These are phyloP conservation scores for Pteropus alecto DNA, from an alignment of 2,113 vertebrate species.

Conservation along the genomic window DNA sequence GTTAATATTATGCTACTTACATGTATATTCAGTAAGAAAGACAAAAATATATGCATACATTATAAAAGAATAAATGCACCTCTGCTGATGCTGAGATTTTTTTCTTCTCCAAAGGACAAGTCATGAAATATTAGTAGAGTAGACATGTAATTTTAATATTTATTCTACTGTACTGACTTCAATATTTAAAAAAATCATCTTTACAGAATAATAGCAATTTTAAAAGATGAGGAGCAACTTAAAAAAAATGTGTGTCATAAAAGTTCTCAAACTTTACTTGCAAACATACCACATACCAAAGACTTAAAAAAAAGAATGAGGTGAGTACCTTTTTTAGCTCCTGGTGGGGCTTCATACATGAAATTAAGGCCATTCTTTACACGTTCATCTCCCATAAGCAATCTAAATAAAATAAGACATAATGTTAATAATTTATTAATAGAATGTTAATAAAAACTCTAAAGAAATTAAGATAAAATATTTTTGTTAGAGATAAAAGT, in stretches of 20 bases:
- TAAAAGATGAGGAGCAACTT: constrained; percentile 5
- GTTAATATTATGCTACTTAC: background rate
- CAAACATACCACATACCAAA: background rate
- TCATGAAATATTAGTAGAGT: background rate
- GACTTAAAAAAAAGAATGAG: background rate
- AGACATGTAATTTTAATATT: constrained; percentile 40
- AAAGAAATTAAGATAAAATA: background rate
- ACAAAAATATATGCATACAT: background rate
- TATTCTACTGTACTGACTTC: background rate
- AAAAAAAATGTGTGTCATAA: background rate
- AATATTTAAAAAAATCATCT: background rate
- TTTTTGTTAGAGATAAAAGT: constrained; percentile 4
- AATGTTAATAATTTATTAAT: background rate
- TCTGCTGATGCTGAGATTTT: background rate
- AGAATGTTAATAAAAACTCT: background rate
- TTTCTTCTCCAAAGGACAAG: background rate
- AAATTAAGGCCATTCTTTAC: constrained; percentile 99
- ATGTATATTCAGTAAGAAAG: background rate
- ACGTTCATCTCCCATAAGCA: constrained; percentile 98
- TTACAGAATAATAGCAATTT: background rate
- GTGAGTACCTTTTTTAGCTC: constrained; percentile 94
- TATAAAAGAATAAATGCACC: background rate
- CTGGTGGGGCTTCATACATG: constrained; percentile 99
- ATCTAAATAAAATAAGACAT: constrained; percentile 78
- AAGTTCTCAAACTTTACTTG: background rate